These are phyloP conservation scores for Drosophila arawakana DNA, from an alignment of 1,140 invertebrate genomes.

Conservation along the genomic window DNA sequence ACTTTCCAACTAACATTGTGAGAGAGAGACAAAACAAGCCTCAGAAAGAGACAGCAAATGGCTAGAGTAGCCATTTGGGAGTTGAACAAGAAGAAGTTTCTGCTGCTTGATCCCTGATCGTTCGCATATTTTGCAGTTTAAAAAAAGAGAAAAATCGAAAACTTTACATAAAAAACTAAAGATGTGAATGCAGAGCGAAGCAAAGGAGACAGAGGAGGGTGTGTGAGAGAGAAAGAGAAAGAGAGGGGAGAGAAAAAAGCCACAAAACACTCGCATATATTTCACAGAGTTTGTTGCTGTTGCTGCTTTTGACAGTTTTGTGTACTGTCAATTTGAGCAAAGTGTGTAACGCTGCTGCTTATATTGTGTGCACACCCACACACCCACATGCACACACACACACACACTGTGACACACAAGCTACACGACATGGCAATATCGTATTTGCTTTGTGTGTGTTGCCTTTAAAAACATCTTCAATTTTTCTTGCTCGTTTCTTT, in stretches of 20 bases:
- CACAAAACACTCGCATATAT: conserved; percentile 48
- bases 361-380: conserved; percentile 51
- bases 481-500: conserved; percentile 64
- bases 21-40: background rate
- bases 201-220: background rate
- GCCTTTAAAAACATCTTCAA: conserved; percentile 81
- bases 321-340: conserved; percentile 78
- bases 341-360: conserved; percentile 51
- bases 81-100: conserved; percentile 14
- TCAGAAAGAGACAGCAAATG: too few species aligned
- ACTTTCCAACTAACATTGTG: conserved; percentile 39
- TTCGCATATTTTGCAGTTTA: conserved; percentile 20
- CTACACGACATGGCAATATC: conserved; percentile 37
- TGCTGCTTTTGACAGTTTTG: conserved; percentile 78
- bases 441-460: conserved; percentile 40
- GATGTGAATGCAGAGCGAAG: background rate
- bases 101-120: conserved; percentile 42
- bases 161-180: background rate
- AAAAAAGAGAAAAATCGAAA: background rate
- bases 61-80: conserved; percentile 24
- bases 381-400: conserved; percentile 11
- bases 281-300: conserved; percentile 45
- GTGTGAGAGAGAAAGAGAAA: background rate
- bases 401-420: conserved; percentile 3
- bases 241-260: conserved; percentile 2